A percentile compares a stretch with the other conserved stretches of the same genome.
Conservation (phyloP, 2,797 vertebrate genomes). For the Falco columbarius region DNA sequence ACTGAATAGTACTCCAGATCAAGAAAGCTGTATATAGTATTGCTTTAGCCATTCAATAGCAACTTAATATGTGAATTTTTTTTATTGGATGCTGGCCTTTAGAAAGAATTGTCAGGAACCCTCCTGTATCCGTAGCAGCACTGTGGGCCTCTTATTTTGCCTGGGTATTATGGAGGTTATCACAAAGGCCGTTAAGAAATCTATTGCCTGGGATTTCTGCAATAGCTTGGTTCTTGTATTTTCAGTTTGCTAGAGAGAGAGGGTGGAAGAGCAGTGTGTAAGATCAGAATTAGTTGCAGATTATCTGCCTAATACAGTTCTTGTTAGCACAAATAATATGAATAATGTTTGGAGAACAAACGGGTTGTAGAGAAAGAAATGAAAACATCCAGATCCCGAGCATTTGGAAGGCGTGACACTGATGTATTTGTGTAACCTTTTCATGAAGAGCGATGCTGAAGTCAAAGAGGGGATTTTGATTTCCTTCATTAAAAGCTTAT, state of each 20-base stretch:
- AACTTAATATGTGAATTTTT: background rate
- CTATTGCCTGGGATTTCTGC: background rate
- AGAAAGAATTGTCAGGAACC: background rate
- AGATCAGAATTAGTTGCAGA: background rate
- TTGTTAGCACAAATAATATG: background rate
- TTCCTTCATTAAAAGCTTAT: conserved; percentile 83
- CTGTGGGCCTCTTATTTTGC: background rate
- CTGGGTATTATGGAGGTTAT: background rate
- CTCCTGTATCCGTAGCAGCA: background rate
- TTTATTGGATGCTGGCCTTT: background rate
- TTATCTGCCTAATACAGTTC: conserved; percentile 13
- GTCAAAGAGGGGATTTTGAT: conserved; percentile 67
- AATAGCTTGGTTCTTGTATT: background rate
- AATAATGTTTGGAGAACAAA: conserved; percentile 20
- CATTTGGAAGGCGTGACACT: conserved; percentile 64
- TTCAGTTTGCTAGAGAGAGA: background rate
- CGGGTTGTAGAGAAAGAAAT: conserved; percentile 10
- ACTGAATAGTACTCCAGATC: background rate
- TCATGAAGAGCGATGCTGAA: conserved; percentile 49
- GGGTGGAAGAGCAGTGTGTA: background rate
- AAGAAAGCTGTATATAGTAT: background rate
- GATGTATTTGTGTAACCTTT: conserved; percentile 77
- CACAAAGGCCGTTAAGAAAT: background rate
- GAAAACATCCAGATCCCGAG: conserved; percentile 22
- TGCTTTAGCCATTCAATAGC: background rate